Evolutionary conservation across 2,888 invertebrate species (phyloP).

Genomic region (Plebejus anna): DNA sequence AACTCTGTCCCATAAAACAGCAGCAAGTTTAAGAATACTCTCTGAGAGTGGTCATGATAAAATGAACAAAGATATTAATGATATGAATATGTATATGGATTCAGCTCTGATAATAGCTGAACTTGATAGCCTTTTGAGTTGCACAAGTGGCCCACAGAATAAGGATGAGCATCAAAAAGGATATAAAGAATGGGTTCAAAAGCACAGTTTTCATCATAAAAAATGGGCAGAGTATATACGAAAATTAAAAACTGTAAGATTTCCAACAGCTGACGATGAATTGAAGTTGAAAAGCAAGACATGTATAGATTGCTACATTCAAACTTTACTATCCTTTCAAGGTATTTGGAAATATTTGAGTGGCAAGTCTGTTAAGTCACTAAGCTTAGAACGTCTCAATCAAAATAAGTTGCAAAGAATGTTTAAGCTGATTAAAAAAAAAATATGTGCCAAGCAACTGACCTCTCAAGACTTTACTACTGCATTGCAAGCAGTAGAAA

Average conservation of each 20-base stretch:
- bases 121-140: background rate
- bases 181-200: background rate
- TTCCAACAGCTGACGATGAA: background rate
- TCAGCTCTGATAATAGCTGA: background rate
- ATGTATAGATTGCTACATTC: conserved; percentile 1
- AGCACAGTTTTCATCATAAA: background rate
- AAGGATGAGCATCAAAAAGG: background rate
- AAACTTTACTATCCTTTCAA: background rate
- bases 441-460: background rate
- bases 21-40: background rate
- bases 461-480: background rate
- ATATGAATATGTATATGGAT: background rate
- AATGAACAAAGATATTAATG: background rate
- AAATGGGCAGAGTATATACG: background rate
- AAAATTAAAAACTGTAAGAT: conserved; percentile 1
- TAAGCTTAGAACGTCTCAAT: background rate
- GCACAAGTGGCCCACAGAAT: background rate
- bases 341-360: background rate
- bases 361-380: background rate
- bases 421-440: background rate
- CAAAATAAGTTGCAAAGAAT: background rate
- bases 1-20: background rate
- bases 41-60: background rate
- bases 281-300: background rate
- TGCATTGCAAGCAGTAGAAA: background rate